A percentile compares a stretch with the other conserved stretches of the same genome.
Evolutionary conservation across 2,888 invertebrate species (phyloP).

Genomic region (Papilio elwesi): DNA sequence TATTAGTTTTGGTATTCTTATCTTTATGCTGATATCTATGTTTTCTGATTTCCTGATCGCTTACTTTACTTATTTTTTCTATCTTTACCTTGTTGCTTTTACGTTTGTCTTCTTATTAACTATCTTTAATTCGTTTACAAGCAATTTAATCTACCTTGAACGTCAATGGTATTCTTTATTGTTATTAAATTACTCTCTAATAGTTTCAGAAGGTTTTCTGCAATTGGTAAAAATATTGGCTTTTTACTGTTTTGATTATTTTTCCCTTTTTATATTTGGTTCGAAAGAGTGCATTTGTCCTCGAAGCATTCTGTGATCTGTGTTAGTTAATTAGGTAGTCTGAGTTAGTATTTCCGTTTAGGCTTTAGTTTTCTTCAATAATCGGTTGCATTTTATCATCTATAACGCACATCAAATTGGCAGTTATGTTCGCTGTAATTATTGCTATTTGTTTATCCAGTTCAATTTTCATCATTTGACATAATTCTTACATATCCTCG

Average conservation of each 20-base stretch:
- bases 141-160: neutral
- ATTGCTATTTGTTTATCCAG: neutral
- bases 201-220: neutral
- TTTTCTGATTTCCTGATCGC: neutral
- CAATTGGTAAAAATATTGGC: neutral
- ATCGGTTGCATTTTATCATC: neutral
- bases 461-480: neutral
- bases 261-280: neutral
- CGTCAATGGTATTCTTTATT: neutral
- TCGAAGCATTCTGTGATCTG: neutral
- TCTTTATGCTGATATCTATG: neutral
- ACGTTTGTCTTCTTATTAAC: neutral
- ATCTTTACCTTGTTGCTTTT: neutral
- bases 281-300: neutral
- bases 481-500: no score
- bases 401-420: neutral
- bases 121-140: neutral
- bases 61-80: neutral
- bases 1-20: neutral
- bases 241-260: neutral
- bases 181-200: neutral
- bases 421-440: neutral
- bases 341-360: neutral
- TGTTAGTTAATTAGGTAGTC: neutral
- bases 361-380: neutral